phyloP scores from a whole-genome alignment of 2,113 vertebrate genomes.

The Progne subis region DNA sequence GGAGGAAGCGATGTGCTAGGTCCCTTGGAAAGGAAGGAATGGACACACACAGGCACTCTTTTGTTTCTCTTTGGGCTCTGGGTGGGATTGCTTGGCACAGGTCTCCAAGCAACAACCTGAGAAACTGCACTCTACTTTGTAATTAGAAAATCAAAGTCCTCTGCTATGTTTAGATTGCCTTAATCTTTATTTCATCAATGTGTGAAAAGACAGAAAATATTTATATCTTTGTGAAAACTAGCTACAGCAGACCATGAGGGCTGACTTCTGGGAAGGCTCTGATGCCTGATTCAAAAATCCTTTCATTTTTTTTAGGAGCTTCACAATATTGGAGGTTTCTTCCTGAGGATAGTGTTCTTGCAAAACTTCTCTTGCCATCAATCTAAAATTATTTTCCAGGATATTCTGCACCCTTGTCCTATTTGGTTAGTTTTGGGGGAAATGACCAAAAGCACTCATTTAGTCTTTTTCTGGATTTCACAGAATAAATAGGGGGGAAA shows the following conservation, averaged over 20 bases:
- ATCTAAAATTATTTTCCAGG: background rate
- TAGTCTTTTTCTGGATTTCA: background rate
- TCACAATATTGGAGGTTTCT: background rate
- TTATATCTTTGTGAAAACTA: background rate
- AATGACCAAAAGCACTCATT: background rate
- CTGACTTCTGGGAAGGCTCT: background rate
- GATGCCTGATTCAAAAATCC: background rate
- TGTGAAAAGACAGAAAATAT: background rate
- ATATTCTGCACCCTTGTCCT: background rate
- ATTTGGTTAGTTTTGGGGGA: background rate
- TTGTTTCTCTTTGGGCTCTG: background rate
- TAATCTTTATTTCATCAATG: background rate
- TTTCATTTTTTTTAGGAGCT: background rate
- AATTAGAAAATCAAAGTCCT: background rate
- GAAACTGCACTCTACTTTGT: background rate
- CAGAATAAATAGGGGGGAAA: background rate
- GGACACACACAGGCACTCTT: fast-evolving
- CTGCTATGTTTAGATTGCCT: background rate
- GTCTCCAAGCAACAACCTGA: background rate
- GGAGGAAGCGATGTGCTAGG: background rate
- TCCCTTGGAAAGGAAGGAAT: background rate
- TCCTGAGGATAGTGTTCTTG: background rate
- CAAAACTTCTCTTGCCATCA: background rate
- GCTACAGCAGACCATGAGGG: background rate
- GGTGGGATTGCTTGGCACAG: background rate